These are phyloP conservation scores for Cheracebus regulus DNA, from an alignment of 2,797 vertebrate genomes.

Conservation along the genomic window DNA sequence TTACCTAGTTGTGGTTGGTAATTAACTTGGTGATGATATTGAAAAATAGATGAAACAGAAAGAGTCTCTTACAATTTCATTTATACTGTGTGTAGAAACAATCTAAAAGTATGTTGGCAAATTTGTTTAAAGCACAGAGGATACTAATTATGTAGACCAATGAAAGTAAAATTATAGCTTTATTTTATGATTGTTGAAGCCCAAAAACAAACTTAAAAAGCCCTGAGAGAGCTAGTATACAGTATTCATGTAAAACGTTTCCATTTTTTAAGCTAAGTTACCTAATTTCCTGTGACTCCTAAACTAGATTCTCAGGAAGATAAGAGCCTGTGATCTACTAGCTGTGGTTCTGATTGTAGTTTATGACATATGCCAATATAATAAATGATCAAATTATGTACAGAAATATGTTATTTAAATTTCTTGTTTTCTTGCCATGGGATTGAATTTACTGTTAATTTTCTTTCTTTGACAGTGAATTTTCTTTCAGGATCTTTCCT, in stretches of 20 bases:
- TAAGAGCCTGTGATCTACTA: background rate
- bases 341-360: background rate
- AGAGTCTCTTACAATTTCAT: background rate
- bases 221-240: background rate
- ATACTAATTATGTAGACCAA: background rate
- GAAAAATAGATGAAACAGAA: background rate
- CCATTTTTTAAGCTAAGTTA: constrained; percentile 21
- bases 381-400: background rate
- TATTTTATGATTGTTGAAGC: background rate
- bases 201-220: background rate
- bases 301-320: constrained; percentile 36
- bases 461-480: background rate
- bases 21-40: background rate
- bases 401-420: constrained; percentile 31
- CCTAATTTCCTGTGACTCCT: background rate
- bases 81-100: background rate
- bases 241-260: background rate
- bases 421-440: background rate
- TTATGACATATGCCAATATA: background rate
- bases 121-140: background rate
- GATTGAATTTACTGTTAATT: constrained; percentile 20
- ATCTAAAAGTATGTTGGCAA: background rate
- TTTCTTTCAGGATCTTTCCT: constrained; percentile 34
- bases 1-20: background rate
- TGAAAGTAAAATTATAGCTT: background rate